Base-by-base conservation (phyloP, 2,888 invertebrate genomes). In the Lathronympha strigana region DNA sequence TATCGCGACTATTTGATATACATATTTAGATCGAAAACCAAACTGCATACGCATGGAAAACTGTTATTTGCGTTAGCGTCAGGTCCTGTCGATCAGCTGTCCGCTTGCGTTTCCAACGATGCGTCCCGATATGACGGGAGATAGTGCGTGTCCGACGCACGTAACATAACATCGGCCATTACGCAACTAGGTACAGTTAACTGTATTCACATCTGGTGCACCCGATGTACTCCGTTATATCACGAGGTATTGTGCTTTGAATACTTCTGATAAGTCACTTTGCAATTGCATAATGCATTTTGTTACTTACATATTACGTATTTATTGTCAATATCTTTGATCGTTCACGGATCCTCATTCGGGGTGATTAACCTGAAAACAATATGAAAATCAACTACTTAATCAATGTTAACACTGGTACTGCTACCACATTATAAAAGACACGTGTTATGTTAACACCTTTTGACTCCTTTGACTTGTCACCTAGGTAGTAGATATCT, bases 51-150 rank as follows among this genome's bases (percentile, higher is more conserved):
- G 31, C 15, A 58, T 36, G 36, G 21, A 33, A 33, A 33, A 47
- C 33, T 47, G 23, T 58, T 21, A 53, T 64, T 64, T 60, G 51
- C 43, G 28, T 53, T 53, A 36, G 43, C 61, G 54, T 61, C 68
- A 69, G 69, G 71, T 75, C 72, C 74, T 76, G 78, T 79, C 83
- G 78, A 83, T 87, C 86, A 84, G 79, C 79, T 83, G 86, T 86
- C 84, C 67, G 75, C 78, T 82, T 78, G 78, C 80, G 84, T 47
- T 47, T 23, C 23, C 82, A 81, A 81, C 83, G 83, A 83, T 86
- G 83, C 80, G 82, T 86, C 84, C 82, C 79, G 84, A 84, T 84
- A 82, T 81, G 84, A 83, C 83, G 77, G 78, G 81, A 86, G 88
- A 89, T 88, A 85, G 86, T 86, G 87, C 86, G 86, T 87, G 82